Conservation (phyloP, 2,113 vertebrate genomes). For the Acanthisitta chloris region DNA sequence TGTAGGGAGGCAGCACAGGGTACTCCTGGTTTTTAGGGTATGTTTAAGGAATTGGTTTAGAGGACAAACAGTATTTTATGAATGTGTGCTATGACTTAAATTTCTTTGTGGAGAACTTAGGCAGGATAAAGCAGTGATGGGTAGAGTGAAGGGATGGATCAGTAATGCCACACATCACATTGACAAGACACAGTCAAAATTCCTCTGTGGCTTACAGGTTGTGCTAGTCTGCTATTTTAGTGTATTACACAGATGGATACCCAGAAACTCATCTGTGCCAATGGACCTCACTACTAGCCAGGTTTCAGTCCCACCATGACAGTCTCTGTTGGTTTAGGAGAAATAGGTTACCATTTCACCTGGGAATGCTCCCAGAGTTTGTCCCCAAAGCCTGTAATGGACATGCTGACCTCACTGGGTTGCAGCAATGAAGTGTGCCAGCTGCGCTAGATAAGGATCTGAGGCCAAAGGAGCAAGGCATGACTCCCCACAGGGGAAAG, state of each 20-base stretch:
- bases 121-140: not conserved
- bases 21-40: not conserved
- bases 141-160: not conserved
- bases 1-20: not conserved
- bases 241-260: not conserved
- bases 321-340: not conserved
- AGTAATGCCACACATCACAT: rapidly evolving
- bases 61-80: not conserved
- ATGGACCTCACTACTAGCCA: not conserved
- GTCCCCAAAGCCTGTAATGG: not conserved
- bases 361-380: not conserved
- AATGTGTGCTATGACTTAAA: not conserved
- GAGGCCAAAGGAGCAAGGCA: not conserved
- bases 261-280: not conserved
- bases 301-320: not conserved
- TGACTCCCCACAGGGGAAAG: not conserved
- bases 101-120: not conserved
- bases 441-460: not conserved
- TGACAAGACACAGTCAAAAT: not conserved
- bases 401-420: not conserved
- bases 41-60: not conserved
- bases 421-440: not conserved
- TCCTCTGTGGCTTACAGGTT: not conserved
- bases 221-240: not conserved
- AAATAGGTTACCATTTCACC: not conserved